Evolutionary conservation across 2,888 invertebrate species (phyloP), one percentile per base, ranked within the genome.

Genomic region (Mythimna lalbum): DNA sequence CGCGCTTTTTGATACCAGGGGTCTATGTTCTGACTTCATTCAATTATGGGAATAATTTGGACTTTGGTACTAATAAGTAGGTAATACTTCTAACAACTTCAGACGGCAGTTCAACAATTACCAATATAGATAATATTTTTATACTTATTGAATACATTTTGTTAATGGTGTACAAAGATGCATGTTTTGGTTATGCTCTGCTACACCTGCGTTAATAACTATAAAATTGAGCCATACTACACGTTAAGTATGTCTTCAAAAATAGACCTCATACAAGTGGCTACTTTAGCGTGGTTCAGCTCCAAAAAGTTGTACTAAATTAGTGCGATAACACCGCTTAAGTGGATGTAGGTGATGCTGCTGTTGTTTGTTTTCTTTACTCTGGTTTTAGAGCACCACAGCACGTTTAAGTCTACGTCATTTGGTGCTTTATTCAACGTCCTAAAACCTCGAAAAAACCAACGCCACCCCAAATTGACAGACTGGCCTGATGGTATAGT

Each of bases 101-200:
- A 27, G 14, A 27, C 7, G n/a, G 17, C 49, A 64, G 17, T 49
- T 64, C 73, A 55, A 53, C 12, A 21, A 27, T 39, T 52, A 39
- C 36, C 7, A 33, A 57, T 64, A 56, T 14, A 43, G 23, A 59
- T 14, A 53, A 59, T 53, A 70, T 72, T 66, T 72, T 75, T 75
- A 75, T 72, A 66, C 56, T 50, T 65, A 7, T 33, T 65, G 6
- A 72, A 27, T 31, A 39, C 21, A 39, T 65, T 72, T 65, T 50
- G n/a, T 49, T 39, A 56, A 49, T 39, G 49, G 21, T 74, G 66
- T 75, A 65, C 21, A 39, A 66, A 39, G 6, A 21, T 57, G 66
- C 56, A 74, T 49, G 23, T 75, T 66, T 66, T n/a, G 14, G 27
- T 57, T 36, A 50, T 57, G 21, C 21, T 21, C 36, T 57, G 57